A percentile compares a stretch with the other conserved stretches of the same genome.
Evolutionary conservation across 1,140 invertebrate genomes (phyloP).

Genomic region (Sinonovacula constricta): DNA sequence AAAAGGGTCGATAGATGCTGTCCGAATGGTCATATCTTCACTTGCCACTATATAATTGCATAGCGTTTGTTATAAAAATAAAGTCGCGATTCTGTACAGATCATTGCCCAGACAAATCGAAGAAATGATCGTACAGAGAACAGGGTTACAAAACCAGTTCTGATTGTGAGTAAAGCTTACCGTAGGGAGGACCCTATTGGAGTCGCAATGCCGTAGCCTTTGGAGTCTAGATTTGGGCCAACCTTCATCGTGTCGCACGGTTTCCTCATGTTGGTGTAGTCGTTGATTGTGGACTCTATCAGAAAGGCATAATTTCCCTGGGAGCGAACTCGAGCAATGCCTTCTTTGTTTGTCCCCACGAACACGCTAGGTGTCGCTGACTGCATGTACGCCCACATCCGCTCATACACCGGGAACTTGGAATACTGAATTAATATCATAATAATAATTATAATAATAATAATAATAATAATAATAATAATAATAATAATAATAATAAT

Average conservation of each 20-base stretch:
- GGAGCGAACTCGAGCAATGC: constrained; percentile 67
- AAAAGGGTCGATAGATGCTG: no score
- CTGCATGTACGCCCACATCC: constrained; percentile 98
- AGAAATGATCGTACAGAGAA: no score
- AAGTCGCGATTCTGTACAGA: no score
- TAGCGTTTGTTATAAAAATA: no score
- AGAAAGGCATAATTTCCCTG: constrained; percentile 93
- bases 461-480: not conserved
- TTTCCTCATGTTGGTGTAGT: constrained; percentile 93
- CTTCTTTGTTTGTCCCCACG: constrained; percentile 64
- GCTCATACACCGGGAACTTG: constrained; percentile 92
- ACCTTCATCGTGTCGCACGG: constrained; percentile 97
- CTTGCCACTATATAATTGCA: no score
- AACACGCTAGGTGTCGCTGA: constrained; percentile 73
- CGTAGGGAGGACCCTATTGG: constrained; percentile 93
- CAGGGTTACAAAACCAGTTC: no score
- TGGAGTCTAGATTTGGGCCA: constrained; percentile 94
- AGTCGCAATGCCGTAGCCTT: constrained; percentile 96
- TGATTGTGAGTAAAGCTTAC: constrained; percentile 82
- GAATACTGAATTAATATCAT: constrained; percentile 84
- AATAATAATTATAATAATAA: not conserved
- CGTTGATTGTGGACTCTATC: constrained; percentile 97
- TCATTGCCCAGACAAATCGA: no score
- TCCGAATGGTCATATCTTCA: no score
- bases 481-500: no score